phyloP scores from a whole-genome alignment of 2,888 invertebrate species.

The Ophioninae sp. region DNA sequence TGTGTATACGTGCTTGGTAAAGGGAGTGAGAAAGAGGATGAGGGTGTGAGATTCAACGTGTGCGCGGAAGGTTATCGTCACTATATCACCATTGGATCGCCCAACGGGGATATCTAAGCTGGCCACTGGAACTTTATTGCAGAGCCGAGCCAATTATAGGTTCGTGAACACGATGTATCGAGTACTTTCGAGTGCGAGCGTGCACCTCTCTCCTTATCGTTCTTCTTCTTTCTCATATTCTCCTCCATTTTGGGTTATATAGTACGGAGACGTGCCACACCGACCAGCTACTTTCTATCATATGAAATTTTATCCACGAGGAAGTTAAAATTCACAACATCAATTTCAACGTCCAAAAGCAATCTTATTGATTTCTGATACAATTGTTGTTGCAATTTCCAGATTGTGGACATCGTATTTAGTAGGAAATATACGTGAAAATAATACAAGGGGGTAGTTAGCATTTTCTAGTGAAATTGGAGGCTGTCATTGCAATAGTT shows the following conservation, averaged over 20 bases:
- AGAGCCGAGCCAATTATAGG: constrained; percentile 74
- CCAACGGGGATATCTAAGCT: constrained; percentile 71
- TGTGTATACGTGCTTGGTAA: constrained; percentile 3
- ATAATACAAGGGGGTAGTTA: too few species aligned
- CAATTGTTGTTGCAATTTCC: neutral
- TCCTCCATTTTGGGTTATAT: constrained; percentile 13
- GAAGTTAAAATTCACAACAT: neutral
- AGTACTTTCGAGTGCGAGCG: constrained; percentile 66
- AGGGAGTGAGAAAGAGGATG: constrained; percentile 46
- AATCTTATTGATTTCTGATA: neutral
- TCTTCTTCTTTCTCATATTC: constrained; percentile 34
- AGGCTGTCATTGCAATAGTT: neutral
- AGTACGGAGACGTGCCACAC: neutral
- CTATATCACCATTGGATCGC: constrained; percentile 72
- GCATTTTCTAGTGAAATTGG: too few species aligned
- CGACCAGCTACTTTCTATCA: neutral
- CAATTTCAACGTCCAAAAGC: neutral
- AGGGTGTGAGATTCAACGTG: constrained; percentile 64
- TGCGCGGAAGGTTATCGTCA: constrained; percentile 71
- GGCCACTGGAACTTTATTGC: constrained; percentile 74
- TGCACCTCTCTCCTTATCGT: constrained; percentile 36
- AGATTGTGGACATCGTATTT: neutral
- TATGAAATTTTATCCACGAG: neutral
- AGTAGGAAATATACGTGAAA: neutral
- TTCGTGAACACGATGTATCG: constrained; percentile 72